phyloP scores from a whole-genome alignment of 2,113 vertebrate species.

The Oreochromis niloticus region DNA sequence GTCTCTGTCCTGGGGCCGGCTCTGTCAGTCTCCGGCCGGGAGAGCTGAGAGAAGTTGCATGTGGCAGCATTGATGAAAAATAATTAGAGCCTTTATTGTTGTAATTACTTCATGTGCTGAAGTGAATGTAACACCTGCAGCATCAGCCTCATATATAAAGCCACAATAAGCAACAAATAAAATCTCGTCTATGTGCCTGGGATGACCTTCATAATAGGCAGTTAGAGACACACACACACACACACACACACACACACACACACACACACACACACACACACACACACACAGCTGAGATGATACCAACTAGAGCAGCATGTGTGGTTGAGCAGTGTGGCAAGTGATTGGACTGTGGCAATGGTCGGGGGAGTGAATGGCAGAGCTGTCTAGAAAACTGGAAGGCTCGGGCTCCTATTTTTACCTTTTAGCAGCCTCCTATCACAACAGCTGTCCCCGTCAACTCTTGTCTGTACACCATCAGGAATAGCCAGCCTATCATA shows the following conservation, averaged over 20 bases:
- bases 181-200: neutral
- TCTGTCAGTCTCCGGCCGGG: neutral
- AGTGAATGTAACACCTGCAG: neutral
- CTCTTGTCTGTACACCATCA: conserved; percentile 52
- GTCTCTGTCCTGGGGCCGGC: neutral
- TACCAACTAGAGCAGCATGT: conserved; percentile 36
- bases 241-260: neutral
- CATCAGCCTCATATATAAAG: neutral
- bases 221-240: neutral
- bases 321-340: neutral
- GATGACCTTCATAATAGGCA: neutral
- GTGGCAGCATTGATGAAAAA: neutral
- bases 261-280: accelerated
- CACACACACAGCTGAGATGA: conserved; percentile 37
- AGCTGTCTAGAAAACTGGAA: neutral
- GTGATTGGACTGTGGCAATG: conserved; percentile 20
- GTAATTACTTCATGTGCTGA: neutral
- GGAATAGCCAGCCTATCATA: conserved; percentile 65
- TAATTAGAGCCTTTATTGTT: neutral
- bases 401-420: conserved; percentile 77
- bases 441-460: conserved; percentile 79
- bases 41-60: neutral
- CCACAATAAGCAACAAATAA: neutral
- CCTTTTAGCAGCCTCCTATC: conserved; percentile 58
- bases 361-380: conserved; percentile 14